Base-by-base conservation (phyloP, 2,888 invertebrate genomes). In the Morpho achilles region DNA sequence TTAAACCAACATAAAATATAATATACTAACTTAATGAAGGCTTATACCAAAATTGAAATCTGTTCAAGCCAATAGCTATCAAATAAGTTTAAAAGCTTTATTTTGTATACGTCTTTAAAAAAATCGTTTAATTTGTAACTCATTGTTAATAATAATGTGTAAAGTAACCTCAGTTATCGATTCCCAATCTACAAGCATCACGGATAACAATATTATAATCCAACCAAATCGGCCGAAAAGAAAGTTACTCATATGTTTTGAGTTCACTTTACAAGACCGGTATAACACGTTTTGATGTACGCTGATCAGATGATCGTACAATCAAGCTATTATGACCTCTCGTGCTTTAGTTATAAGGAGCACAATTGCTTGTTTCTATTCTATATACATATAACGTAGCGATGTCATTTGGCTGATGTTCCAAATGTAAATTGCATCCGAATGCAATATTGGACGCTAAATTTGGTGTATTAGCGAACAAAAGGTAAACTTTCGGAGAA, bases 401-500 rank as follows among this genome's bases (percentile, higher is more conserved):
- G 7, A 50, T 22, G 50, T 2, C 50, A 43, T 43, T 51, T 23
- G 10, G 22, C 9, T n/a, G 43, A 23, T 42, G 45, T 45, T 41
- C 41, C 32, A 47, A 56, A 47, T 47, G 43, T 39, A 47, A 52
- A 44, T 49, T 58, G 43, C 52, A 49, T 53, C 42, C 44, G 10
- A 39, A 16, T 51, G 53, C 51, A 44, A 45, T 60, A 42, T 48
- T 42, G 52, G 44, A 32, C 42, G 52, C 60, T 53, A 60, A 46
- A 46, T 60, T 46, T 47, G 50, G 51, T 42, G 50, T 49, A 48
- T 49, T 56, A 53, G 44, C 51, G 56, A 58, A 58, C 54, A 58
- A 58, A 58, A 54, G 53, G 51, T 51, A 50, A 43, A 55, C 10
- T 52, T 56, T 48, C n/a, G 32, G 51, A 43, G 52, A 51, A 32